Evolutionary conservation across 2,113 vertebrate genomes (phyloP), one percentile per base, ranked within the genome.

Genomic region (Isichthys henryi): DNA sequence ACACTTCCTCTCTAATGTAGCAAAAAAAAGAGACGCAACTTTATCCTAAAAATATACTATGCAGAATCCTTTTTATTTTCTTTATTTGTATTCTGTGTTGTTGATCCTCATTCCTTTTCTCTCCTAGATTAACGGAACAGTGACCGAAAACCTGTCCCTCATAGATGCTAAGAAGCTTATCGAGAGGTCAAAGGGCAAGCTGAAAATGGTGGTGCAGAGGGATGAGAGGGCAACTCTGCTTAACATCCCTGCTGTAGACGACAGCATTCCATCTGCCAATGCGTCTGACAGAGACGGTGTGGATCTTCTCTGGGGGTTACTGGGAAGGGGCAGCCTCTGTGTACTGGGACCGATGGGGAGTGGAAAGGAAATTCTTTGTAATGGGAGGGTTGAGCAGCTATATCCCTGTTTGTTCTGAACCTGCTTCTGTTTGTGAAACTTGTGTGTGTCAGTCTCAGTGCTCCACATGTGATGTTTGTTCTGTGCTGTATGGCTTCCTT

Each of bases 141-240:
- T 99, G 94, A 99, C 98, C 0, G 98, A 99, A 96, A 99, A 99
- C 93, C 98, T 99, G 96, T 99, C 98, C 89, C 94, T 99, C 96
- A 98, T 98, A 92, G 98, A 99, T 89, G 98, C 98, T 91, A 99
- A 99, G 95, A 99, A 99, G 87, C 95, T 99, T 95, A 99, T 99
- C 92, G 98, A 99, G 95, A 97, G 98, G 94, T 99, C 98, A 91
- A 99, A 99, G 96, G 98, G 98, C 94, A 99, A 99, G 94, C 95
- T 99, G 94, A 99, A 99, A 95, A 99, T 99, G 98, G 98, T 99
- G 17, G 98, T 99, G 93, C 98, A 99, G 92, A 96, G 98, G 94
- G 98, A 99, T 86, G 98, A 99, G 35, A 95, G 98, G 92, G 98
- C 97, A 27, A 99, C 98, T 0, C 94, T 99, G 90, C 94, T 99